These are phyloP conservation scores for Pteria penguin DNA, from an alignment of 2,888 invertebrate genomes.

Conservation along the genomic window DNA sequence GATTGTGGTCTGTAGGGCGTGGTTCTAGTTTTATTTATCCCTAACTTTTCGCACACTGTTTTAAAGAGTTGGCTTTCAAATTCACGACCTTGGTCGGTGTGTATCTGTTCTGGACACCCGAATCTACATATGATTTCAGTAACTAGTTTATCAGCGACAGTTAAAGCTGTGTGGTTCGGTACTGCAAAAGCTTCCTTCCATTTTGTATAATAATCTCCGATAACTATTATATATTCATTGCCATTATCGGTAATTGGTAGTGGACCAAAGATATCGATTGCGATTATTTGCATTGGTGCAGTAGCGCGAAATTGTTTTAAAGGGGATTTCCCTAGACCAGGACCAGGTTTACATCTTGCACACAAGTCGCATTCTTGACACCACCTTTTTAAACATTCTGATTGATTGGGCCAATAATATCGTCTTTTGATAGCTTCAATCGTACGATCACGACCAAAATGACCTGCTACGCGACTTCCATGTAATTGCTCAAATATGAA, in stretches of 20 bases:
- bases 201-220: conserved; percentile 52
- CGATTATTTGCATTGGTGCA: conserved; percentile 25
- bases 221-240: conserved; percentile 53
- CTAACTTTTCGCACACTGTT: conserved; percentile 41
- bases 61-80: conserved; percentile 49
- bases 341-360: conserved; percentile 6
- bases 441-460: conserved; percentile 3
- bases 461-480: background rate
- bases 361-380: no score
- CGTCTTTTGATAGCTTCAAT: background rate
- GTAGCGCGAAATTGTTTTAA: conserved; percentile 21
- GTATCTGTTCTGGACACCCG: conserved; percentile 44
- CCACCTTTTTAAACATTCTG: no score
- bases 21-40: conserved; percentile 48
- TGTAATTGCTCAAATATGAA: background rate
- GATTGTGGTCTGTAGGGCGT: conserved; percentile 20
- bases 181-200: conserved; percentile 44
- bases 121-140: conserved; percentile 43
- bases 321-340: conserved; percentile 4
- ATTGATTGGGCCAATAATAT: no score
- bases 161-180: conserved; percentile 43
- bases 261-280: conserved; percentile 54
- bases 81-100: conserved; percentile 52
- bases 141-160: conserved; percentile 50
- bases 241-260: conserved; percentile 38